Conservation (phyloP, 2,888 invertebrate genomes). For the Epinotia demarniana region DNA sequence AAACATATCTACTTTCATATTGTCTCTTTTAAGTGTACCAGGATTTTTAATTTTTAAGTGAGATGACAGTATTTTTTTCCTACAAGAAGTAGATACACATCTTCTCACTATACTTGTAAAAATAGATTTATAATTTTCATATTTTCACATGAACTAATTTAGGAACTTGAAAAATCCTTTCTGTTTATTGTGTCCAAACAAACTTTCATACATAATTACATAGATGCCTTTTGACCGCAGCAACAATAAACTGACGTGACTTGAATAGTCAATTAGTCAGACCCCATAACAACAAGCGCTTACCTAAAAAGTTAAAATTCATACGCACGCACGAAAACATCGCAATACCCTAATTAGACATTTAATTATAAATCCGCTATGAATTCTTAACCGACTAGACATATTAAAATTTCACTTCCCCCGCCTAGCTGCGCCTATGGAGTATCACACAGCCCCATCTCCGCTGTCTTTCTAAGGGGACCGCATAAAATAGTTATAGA, state of each 20-base stretch:
- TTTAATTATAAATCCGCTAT: constrained; percentile 82
- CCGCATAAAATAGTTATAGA: constrained; percentile 84
- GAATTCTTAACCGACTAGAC: constrained; percentile 82
- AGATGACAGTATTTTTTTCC: no score
- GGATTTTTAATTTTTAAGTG: no score
- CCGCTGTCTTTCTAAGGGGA: constrained; percentile 84
- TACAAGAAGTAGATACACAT: no score
- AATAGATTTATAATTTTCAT: neutral
- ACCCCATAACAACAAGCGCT: constrained; percentile 42
- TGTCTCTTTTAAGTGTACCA: no score
- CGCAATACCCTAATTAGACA: constrained; percentile 78
- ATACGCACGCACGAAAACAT: constrained; percentile 68
- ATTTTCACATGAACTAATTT: neutral
- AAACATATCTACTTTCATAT: no score
- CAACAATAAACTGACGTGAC: constrained; percentile 15
- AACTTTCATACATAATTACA: neutral
- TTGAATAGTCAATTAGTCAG: constrained; percentile 36
- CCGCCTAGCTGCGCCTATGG: constrained; percentile 71
- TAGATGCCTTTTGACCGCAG: constrained; percentile 12
- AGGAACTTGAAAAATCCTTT: neutral
- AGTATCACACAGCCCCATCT: constrained; percentile 78
- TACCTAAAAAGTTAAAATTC: constrained; percentile 60
- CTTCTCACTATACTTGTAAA: neutral
- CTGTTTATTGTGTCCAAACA: neutral
- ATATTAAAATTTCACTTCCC: constrained; percentile 83